A percentile compares a stretch with the other conserved stretches of the same genome.
phyloP scores from a whole-genome alignment of 2,113 vertebrate species.

The Microtus oregoni region DNA sequence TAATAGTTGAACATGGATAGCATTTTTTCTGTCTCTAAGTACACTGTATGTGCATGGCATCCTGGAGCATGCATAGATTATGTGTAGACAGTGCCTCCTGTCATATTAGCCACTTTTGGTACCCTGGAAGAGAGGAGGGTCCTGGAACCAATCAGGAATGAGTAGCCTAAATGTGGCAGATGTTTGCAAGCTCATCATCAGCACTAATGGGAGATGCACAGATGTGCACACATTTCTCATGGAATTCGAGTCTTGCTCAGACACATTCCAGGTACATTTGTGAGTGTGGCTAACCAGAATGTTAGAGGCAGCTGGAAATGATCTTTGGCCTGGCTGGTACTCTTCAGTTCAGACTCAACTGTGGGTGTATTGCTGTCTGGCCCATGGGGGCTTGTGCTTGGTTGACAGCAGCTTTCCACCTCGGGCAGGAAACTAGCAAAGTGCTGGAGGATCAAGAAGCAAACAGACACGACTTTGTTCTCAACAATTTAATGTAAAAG shows the following conservation, averaged over 20 bases:
- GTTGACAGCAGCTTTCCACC: neutral
- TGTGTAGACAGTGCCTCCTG: neutral
- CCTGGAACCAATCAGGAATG: neutral
- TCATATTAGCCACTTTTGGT: neutral
- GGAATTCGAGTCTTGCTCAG: neutral
- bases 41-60: no score
- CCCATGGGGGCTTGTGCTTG: neutral
- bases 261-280: constrained; percentile 3
- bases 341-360: neutral
- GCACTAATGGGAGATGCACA: neutral
- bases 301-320: neutral
- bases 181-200: neutral
- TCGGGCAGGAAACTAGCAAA: neutral
- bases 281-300: constrained; percentile 34
- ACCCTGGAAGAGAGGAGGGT: no score
- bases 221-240: neutral
- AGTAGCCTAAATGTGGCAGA: no score
- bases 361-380: neutral
- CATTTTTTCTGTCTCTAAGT: neutral
- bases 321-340: neutral
- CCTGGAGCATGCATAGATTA: neutral
- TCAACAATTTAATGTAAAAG: constrained; percentile 69
- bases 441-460: neutral
- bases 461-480: constrained; percentile 25
- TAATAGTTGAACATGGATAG: neutral